Conservation (phyloP, 2,888 invertebrate genomes). For the Eubasilissa splendida region DNA sequence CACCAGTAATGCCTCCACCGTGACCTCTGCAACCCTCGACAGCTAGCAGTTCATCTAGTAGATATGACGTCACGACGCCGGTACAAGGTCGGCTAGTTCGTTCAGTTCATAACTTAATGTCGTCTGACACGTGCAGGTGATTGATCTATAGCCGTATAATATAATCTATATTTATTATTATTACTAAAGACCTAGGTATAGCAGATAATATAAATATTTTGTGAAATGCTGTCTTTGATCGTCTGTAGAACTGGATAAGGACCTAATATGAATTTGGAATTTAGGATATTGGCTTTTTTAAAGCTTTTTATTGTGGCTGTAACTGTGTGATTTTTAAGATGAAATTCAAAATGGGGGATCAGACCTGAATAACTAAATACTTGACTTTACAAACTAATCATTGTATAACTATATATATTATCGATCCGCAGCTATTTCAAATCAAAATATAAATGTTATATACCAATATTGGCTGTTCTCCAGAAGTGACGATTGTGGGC, state of each 20-base stretch:
- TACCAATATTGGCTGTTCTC: not conserved
- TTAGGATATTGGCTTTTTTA: not conserved
- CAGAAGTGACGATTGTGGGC: not conserved
- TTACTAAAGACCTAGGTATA: not conserved
- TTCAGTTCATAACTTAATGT: too few relatives aligned
- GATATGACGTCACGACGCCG: too few relatives aligned
- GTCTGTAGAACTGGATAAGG: too few relatives aligned
- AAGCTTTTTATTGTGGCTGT: constrained; percentile 1
- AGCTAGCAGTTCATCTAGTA: too few relatives aligned
- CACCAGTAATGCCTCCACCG: too few relatives aligned
- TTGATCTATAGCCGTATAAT: not conserved
- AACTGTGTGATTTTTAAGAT: not conserved
- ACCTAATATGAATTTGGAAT: not conserved
- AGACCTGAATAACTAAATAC: not conserved
- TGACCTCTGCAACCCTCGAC: too few relatives aligned
- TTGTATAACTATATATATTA: not conserved
- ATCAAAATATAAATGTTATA: not conserved
- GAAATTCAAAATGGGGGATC: not conserved
- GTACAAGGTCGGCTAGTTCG: too few relatives aligned
- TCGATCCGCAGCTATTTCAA: not conserved
- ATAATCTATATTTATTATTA: not conserved
- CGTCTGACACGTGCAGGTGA: too few relatives aligned
- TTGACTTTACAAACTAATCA: not conserved
- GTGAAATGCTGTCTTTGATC: not conserved
- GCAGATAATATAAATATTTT: not conserved